Base-by-base conservation (phyloP, 2,113 vertebrate species). In the Mesitornis unicolor region DNA sequence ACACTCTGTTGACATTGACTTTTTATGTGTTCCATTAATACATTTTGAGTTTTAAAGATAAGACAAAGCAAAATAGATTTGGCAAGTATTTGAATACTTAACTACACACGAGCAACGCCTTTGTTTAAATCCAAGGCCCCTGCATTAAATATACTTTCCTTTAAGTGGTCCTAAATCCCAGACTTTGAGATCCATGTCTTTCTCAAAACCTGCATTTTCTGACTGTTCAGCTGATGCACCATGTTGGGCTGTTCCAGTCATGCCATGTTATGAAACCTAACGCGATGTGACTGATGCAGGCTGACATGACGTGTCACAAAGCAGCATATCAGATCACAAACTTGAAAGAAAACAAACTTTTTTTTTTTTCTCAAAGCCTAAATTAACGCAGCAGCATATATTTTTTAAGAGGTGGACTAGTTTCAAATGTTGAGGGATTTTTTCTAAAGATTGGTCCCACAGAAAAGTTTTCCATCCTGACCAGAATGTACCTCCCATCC, bases 291-390 rank as follows among this genome's bases (percentile, higher is more conserved):
- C 95, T 96, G 97, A 98, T 97, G 92, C 89, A 73, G 95, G 80
- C 69, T 97, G 97, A 97, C 96, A 4, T 28, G 81, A 73, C 47
- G 65, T 97, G 97, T 97, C 97, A 94, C 94, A 93, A 96, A 96
- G 96, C 94, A 96, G 88, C 97, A 97, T 95, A 94, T 97, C 97
- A 97, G 75, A 95, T 93, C 91, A 74, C 81, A 93, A 96, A 97
- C 95, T 91, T 94, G 92, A 97, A 95, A 84, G 78, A 73, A 94
- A 95, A 96, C 90, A 96, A 93, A 94, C 82, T 85, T 93, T 42
- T 63, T 36, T 35, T 90, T 89, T 35, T 6, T 3, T 13, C 59
- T 89, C 76, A 50, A 96, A 94, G 89, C 76, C 82, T 94, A 93
- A 97, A 96, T 96, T 95, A 97, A 96, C 3, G 9, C 91, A 90